Conservation (phyloP, 1,140 invertebrate genomes). For the Macrotrachela quadricornifera region DNA sequence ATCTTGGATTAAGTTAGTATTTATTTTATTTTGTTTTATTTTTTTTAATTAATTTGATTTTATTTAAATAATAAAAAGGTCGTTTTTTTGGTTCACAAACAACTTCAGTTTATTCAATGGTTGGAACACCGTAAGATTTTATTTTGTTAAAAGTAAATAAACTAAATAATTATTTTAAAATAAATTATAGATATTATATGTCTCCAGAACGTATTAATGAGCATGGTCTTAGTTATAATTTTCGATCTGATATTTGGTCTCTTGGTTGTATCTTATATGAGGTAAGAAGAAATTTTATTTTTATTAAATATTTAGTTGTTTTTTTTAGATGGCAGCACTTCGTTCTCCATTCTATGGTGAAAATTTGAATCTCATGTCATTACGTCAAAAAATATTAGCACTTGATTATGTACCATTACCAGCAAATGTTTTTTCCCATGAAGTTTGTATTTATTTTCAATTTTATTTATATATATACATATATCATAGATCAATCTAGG, state of each 20-base stretch:
- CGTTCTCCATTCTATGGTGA: slow-evolving; percentile 48
- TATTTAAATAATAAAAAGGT: no score
- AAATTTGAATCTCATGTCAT: slow-evolving; percentile 42
- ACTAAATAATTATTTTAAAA: slow-evolving; percentile 16
- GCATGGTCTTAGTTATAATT: slow-evolving; percentile 42
- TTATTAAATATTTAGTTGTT: slow-evolving; percentile 1
- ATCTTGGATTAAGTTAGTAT: slow-evolving; percentile 35
- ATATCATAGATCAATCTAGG: neutral
- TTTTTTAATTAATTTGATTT: no score
- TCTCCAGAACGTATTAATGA: slow-evolving; percentile 55
- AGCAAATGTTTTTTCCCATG: slow-evolving; percentile 39
- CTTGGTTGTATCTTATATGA: slow-evolving; percentile 56
- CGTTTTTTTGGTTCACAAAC: slow-evolving; percentile 43
- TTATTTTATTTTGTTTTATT: no score
- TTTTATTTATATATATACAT: neutral
- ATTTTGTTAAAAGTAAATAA: neutral
- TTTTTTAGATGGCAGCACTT: slow-evolving; percentile 41
- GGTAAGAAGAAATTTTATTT: slow-evolving; percentile 21
- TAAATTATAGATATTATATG: slow-evolving; percentile 54
- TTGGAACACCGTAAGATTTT: slow-evolving; percentile 12
- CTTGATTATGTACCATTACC: slow-evolving; percentile 47
- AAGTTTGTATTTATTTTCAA: slow-evolving; percentile 36
- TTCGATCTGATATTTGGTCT: slow-evolving; percentile 60
- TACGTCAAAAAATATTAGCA: slow-evolving; percentile 45
- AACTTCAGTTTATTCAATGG: slow-evolving; percentile 43